phyloP scores from a whole-genome alignment of 64 coral and sea anemone species.

The Stylophora pistillata region DNA sequence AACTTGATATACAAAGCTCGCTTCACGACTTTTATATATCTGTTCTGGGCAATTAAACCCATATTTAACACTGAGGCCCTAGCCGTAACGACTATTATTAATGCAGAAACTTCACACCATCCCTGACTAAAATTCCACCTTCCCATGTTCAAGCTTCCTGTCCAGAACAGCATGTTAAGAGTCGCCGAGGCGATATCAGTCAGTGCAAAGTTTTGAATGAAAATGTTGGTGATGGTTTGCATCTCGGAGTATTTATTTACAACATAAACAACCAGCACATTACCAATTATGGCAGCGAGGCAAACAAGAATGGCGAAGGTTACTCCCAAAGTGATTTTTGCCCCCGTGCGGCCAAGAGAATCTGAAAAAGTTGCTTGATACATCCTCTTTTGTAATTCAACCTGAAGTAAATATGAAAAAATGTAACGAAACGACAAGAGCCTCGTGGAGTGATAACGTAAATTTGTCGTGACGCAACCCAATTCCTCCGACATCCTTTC shows the following conservation, averaged over 20 bases:
- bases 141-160: not conserved
- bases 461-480: too few species aligned
- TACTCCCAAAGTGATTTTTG: conserved; percentile 47
- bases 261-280: conserved; percentile 46
- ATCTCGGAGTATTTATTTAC: conserved; percentile 39
- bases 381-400: too few species aligned
- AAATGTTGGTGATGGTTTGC: conserved; percentile 45
- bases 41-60: conserved; percentile 44
- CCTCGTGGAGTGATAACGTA: too few species aligned
- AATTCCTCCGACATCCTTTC: too few species aligned
- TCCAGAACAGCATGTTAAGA: too few species aligned
- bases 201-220: conserved; percentile 61
- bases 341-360: not conserved
- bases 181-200: conserved; percentile 60
- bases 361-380: not conserved
- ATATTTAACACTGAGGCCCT: conserved; percentile 37
- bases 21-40: conserved; percentile 63
- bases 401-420: too few species aligned
- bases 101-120: conserved; percentile 22
- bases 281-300: conserved; percentile 25
- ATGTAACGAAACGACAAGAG: too few species aligned
- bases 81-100: conserved; percentile 17
- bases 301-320: conserved; percentile 19
- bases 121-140: conserved; percentile 6
- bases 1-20: conserved; percentile 34